Conservation (phyloP, 1,140 invertebrate genomes). For the Bombus superbus region DNA sequence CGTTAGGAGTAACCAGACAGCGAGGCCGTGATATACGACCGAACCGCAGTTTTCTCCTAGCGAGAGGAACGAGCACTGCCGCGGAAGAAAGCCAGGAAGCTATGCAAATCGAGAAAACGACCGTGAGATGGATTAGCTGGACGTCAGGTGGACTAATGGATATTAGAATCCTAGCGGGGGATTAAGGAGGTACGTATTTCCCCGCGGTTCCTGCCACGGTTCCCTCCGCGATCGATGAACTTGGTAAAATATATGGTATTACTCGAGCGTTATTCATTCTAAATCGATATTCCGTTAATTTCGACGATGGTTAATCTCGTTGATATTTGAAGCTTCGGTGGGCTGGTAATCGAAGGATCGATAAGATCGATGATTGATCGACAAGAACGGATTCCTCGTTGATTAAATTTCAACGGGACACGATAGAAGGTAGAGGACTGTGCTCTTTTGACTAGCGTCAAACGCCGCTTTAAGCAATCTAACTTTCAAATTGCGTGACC, state of each 20-base stretch:
- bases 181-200: conserved; percentile 37
- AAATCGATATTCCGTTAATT: background rate
- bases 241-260: background rate
- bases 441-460: conserved; percentile 18
- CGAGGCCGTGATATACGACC: conserved; percentile 55
- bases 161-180: conserved; percentile 58
- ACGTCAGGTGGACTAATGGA: conserved; percentile 65
- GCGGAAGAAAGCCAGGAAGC: conserved; percentile 63
- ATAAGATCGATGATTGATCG: background rate
- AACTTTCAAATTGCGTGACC: conserved; percentile 45
- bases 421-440: background rate
- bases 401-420: conserved; percentile 11
- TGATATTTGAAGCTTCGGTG: background rate
- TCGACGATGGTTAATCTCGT: background rate
- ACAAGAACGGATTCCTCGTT: background rate
- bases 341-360: background rate
- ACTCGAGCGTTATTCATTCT: background rate
- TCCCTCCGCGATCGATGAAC: conserved; percentile 7
- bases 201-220: background rate
- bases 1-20: conserved; percentile 33
- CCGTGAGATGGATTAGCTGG: conserved; percentile 60
- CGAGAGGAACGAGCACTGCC: conserved; percentile 52
- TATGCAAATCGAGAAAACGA: conserved; percentile 66
- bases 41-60: conserved; percentile 52
- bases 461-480: conserved; percentile 36